Percentiles rank a stretch among this genome's conserved stretches.
Evolutionary conservation across 2,797 vertebrate genomes (phyloP).

Genomic region (Hemitrygon akajei): DNA sequence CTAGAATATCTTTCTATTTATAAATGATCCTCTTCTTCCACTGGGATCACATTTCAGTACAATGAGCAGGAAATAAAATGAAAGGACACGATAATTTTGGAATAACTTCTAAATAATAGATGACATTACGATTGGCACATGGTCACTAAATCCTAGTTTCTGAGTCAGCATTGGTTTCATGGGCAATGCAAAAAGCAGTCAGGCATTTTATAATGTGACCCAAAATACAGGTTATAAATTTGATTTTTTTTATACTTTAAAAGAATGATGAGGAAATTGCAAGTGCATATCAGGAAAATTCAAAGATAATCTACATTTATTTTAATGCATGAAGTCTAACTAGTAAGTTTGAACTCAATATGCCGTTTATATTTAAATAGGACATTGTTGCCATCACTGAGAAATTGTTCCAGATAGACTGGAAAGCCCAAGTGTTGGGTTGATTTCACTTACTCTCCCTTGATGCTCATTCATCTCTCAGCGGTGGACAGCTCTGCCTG

Average conservation of each 20-base stretch:
- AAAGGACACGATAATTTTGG: slow-evolving; percentile 20
- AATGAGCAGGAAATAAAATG: slow-evolving; percentile 20
- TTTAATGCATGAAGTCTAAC: too few relatives aligned
- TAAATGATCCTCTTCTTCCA: slow-evolving; percentile 24
- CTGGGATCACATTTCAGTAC: slow-evolving; percentile 15
- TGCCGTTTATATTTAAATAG: too few relatives aligned
- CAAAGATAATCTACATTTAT: too few relatives aligned
- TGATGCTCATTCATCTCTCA: too few relatives aligned
- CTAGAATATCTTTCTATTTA: background rate
- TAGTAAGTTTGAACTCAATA: too few relatives aligned
- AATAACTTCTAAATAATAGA: slow-evolving; percentile 32
- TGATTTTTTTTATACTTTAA: background rate
- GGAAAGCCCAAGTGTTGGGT: too few relatives aligned
- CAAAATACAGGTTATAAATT: background rate
- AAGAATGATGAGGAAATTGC: too few relatives aligned
- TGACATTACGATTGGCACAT: background rate
- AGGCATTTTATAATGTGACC: background rate
- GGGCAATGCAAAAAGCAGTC: background rate
- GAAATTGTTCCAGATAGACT: too few relatives aligned
- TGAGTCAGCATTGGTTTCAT: slow-evolving; percentile 12
- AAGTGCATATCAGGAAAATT: too few relatives aligned
- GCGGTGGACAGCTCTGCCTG: too few relatives aligned
- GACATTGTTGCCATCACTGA: too few relatives aligned
- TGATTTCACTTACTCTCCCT: too few relatives aligned
- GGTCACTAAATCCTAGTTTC: background rate